Conservation (phyloP, 2,797 vertebrate genomes). For the Triplophysa bombifrons region DNA sequence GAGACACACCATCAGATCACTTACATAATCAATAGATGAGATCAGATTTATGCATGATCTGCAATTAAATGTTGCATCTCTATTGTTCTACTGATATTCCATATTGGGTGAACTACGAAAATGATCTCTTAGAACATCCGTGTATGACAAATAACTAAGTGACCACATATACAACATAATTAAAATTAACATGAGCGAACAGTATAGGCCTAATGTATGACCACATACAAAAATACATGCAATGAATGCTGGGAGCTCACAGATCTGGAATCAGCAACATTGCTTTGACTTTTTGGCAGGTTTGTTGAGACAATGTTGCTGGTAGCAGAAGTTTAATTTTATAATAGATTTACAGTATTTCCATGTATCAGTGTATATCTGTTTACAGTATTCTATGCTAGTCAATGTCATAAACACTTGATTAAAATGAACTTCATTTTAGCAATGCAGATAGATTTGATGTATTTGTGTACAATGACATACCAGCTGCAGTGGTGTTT, state of each 20-base stretch:
- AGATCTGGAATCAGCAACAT: background rate
- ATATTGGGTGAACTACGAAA: background rate
- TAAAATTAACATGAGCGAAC: background rate
- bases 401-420: background rate
- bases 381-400: background rate
- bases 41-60: background rate
- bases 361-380: background rate
- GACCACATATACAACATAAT: background rate
- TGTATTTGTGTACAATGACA: background rate
- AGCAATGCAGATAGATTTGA: background rate
- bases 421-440: background rate
- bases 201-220: background rate
- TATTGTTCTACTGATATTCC: background rate
- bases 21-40: slow-evolving; percentile 4
- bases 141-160: background rate
- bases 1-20: background rate
- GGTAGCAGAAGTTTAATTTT: background rate
- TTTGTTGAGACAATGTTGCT: background rate
- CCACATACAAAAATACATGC: background rate
- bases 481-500: slow-evolving; percentile 69
- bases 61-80: background rate
- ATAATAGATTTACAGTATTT: background rate
- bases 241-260: background rate
- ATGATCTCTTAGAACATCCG: background rate
- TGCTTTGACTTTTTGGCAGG: background rate